These are phyloP conservation scores for Tetranychus truncatus DNA, from an alignment of 2,888 invertebrate genomes.

Conservation along the genomic window DNA sequence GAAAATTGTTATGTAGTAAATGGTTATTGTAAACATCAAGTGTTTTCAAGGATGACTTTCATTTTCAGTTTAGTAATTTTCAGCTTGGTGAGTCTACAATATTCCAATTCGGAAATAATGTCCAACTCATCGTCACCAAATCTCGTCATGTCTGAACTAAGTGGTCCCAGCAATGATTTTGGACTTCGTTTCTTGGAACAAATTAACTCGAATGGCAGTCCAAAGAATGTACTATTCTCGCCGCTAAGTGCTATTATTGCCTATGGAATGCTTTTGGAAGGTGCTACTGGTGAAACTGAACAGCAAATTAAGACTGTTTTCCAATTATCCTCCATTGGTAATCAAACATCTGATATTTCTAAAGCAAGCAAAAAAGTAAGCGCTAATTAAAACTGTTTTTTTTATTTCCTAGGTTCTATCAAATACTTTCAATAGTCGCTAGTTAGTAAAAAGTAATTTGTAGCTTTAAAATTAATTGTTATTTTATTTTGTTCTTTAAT, in stretches of 20 bases:
- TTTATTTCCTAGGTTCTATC: too few relatives aligned
- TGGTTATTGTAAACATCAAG: too few relatives aligned
- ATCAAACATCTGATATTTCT: not conserved
- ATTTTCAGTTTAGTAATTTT: too few relatives aligned
- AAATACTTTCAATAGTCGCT: too few relatives aligned
- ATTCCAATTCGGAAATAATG: too few relatives aligned
- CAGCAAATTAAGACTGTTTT: not conserved
- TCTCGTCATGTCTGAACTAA: not conserved
- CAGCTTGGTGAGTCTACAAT: too few relatives aligned
- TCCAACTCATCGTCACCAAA: too few relatives aligned
- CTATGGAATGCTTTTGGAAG: conserved; percentile 9
- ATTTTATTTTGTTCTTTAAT: too few relatives aligned
- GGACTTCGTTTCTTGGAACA: conserved; percentile 7
- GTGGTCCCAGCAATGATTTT: conserved; percentile 1
- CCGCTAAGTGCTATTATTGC: not conserved
- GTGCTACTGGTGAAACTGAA: conserved; percentile 8
- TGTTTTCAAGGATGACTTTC: too few relatives aligned
- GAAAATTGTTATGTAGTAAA: too few relatives aligned
- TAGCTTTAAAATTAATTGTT: too few relatives aligned
- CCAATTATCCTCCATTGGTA: not conserved
- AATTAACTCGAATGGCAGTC: not conserved
- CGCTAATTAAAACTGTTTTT: not conserved
- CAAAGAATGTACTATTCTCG: conserved; percentile 2
- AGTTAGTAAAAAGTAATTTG: too few relatives aligned
- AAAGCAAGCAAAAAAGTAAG: not conserved